Evolutionary conservation across 2,113 vertebrate genomes (phyloP).

Genomic region (Cettia cetti): DNA sequence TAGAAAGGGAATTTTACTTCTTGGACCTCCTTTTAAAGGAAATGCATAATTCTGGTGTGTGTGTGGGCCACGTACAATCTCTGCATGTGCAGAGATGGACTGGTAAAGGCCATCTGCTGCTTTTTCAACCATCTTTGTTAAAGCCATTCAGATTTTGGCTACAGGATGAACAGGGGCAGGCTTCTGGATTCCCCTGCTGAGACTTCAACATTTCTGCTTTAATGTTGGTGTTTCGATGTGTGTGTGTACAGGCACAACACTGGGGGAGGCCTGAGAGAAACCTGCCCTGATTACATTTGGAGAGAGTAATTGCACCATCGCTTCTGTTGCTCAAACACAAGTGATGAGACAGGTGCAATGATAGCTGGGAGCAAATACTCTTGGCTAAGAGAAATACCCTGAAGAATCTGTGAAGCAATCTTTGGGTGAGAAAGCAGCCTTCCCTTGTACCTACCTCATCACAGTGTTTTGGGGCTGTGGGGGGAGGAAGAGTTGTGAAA

Average conservation of each 20-base stretch:
- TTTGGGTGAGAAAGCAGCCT: neutral
- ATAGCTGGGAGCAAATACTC: neutral
- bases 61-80: accelerated
- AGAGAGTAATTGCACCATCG: neutral
- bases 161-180: neutral
- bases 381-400: neutral
- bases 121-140: neutral
- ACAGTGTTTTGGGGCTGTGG: neutral
- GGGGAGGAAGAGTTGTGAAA: neutral
- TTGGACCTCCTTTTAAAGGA: neutral
- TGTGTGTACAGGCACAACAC: neutral
- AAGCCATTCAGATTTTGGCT: neutral
- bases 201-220: neutral
- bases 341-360: neutral
- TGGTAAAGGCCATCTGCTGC: neutral
- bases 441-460: neutral
- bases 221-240: neutral
- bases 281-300: neutral
- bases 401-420: neutral
- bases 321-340: neutral
- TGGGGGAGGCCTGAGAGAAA: neutral
- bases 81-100: neutral
- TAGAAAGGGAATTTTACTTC: neutral
- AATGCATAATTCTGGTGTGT: accelerated
- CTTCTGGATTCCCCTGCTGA: neutral